Percentiles rank a stretch among this genome's conserved stretches.
Evolutionary conservation across 2,888 invertebrate species (phyloP).

Genomic region (Athalia rosae): DNA sequence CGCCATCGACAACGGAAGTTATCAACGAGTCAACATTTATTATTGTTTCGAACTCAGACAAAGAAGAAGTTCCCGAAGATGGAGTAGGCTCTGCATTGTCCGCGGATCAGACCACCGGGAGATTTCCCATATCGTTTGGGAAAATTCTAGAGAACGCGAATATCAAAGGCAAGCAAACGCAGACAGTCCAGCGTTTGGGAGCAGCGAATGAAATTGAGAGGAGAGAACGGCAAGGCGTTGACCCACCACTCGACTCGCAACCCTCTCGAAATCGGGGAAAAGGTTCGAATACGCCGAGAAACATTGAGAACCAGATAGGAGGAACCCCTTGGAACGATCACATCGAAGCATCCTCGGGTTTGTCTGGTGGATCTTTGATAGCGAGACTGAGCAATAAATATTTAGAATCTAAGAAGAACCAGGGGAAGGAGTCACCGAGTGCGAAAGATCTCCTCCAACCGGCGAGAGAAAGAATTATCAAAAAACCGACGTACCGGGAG

Average conservation of each 20-base stretch:
- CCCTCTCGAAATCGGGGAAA: too few relatives aligned
- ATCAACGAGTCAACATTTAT: not conserved
- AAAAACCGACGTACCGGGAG: not conserved
- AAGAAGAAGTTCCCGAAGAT: not conserved
- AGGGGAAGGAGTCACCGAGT: slow-evolving; percentile 5
- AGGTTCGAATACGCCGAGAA: not conserved
- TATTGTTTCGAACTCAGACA: not conserved
- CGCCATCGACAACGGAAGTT: not conserved
- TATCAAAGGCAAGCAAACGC: not conserved
- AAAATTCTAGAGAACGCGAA: not conserved
- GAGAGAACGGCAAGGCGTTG: too few relatives aligned
- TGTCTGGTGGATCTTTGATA: not conserved
- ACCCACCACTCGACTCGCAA: too few relatives aligned
- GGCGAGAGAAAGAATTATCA: not conserved
- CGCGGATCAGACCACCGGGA: too few relatives aligned
- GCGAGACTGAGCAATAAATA: slow-evolving; percentile 21
- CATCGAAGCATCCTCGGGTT: not conserved
- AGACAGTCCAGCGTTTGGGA: not conserved
- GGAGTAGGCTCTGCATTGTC: not conserved
- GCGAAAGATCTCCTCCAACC: not conserved
- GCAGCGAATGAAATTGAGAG: too few relatives aligned
- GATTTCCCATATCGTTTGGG: too few relatives aligned
- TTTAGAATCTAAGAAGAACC: slow-evolving; percentile 7
- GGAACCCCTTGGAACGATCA: not conserved
- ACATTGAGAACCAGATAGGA: not conserved